Base-by-base conservation (phyloP, 1,140 invertebrate species). In the Pseudomyrmex sp. region DNA sequence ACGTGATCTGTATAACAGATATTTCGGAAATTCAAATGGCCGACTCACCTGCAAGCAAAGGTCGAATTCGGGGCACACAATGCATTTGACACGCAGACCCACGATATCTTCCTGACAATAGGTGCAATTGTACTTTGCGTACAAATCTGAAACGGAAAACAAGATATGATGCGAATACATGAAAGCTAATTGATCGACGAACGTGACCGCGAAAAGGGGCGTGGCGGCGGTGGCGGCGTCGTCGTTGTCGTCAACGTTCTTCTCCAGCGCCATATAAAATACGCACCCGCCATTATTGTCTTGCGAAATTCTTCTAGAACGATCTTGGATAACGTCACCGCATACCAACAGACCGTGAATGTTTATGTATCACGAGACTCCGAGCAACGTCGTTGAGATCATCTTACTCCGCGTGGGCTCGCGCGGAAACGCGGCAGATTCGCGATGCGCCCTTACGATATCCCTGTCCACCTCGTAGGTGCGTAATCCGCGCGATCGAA, bases 81-180 rank as follows among this genome's bases (percentile, higher is more conserved):
- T 96, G 95, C 98, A 99, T 95, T 97, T 97, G 61, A 99, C 96
- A 87, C 97, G 95, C 73, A 98, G 95, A 63, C 97, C 97, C 85
- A 96, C 95, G 82, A 98, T 98, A 94, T 98, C 97, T 94, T 98
- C 97, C 94, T 98, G 97, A 93, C 98, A 99, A 95, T 98, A 98
- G 87, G 97, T 97, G 95, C 98, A 99, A 93, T 95, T 96, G 93
- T 97, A 97, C 94, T 97, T 97, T 18, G 96, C 96, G 92, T 98
- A 97, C 84, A 97, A 92, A 93, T 95, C 95, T 95, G 91, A 65
- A 95, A 95, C 52, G 85, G 75, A 84, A 74, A 66, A 46, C 35
- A 0, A 10, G 26, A 56, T 46, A 23, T 69, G 48, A 70, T 66
- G 52, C 10, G 2, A 46, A 79, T 66, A 9, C 8, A 5, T 26